Conservation (phyloP, 2,888 invertebrate genomes). For the Mimas tiliae region DNA sequence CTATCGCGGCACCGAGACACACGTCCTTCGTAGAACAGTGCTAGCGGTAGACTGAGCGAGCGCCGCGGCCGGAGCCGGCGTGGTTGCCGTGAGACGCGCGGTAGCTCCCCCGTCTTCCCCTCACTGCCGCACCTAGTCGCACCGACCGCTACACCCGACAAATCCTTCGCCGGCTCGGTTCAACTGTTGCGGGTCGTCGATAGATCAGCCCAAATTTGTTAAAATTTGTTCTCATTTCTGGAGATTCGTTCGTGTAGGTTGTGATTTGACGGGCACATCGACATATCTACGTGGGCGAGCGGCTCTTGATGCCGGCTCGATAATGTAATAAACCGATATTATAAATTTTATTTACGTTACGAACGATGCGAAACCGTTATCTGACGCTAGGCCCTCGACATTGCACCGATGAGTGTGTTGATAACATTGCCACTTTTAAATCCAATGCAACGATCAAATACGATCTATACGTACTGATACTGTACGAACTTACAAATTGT, state of each 20-base stretch:
- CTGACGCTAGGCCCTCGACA: conserved; percentile 57
- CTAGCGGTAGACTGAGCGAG: conserved; percentile 61
- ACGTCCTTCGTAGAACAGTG: conserved; percentile 50
- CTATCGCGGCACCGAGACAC: conserved; percentile 37
- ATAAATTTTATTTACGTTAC: conserved; percentile 64
- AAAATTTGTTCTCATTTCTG: conserved; percentile 70
- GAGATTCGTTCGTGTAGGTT: conserved; percentile 42
- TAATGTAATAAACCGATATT: conserved; percentile 66
- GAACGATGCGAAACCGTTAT: conserved; percentile 62
- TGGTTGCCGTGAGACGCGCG: conserved; percentile 51
- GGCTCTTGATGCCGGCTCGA: conserved; percentile 53
- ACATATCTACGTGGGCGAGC: conserved; percentile 53
- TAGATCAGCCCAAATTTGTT: conserved; percentile 67
- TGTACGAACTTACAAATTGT: background rate
- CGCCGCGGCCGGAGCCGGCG: conserved; percentile 45
- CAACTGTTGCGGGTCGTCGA: conserved; percentile 65
- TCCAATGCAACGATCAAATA: conserved; percentile 29
- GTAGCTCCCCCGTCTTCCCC: conserved; percentile 53
- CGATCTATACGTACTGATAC: background rate
- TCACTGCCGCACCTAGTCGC: conserved; percentile 46
- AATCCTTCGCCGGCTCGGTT: conserved; percentile 64
- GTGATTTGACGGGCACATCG: conserved; percentile 58
- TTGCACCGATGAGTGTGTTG: conserved; percentile 58
- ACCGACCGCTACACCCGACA: conserved; percentile 64
- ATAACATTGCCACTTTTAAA: conserved; percentile 48